Evolutionary conservation across 2,113 vertebrate species (phyloP).

Genomic region (Platysternon megacephalum): DNA sequence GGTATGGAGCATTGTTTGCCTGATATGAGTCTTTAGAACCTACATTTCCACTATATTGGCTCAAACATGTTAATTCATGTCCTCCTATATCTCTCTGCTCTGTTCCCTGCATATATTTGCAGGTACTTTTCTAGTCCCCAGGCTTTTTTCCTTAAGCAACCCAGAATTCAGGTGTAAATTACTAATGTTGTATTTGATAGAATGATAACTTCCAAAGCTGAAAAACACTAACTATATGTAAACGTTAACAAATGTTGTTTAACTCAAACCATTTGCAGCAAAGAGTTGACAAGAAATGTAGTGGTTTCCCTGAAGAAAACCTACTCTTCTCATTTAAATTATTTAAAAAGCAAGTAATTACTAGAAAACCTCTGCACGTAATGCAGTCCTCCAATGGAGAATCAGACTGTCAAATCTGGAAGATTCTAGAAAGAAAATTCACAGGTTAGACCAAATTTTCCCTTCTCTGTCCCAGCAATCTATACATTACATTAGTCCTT

Average conservation of each 20-base stretch:
- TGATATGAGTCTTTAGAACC: not conserved
- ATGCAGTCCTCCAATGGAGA: not conserved
- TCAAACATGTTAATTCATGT: not conserved
- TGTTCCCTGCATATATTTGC: not conserved
- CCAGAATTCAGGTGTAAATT: not conserved
- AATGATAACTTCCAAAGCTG: not conserved
- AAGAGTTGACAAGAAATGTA: not conserved
- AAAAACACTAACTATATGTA: not conserved
- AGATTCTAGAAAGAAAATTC: not conserved
- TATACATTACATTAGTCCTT: not conserved
- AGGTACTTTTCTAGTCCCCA: not conserved
- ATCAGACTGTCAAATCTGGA: not conserved
- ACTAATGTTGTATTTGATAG: not conserved
- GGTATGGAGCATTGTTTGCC: not conserved
- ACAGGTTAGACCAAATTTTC: not conserved
- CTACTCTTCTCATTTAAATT: not conserved
- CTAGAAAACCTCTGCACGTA: not conserved
- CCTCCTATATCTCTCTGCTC: not conserved
- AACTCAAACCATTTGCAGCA: not conserved
- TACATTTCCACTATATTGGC: not conserved
- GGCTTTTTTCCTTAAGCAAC: not conserved
- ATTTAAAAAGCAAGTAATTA: not conserved
- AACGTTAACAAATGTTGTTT: not conserved
- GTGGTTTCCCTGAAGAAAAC: not conserved
- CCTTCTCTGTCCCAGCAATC: not conserved